These are phyloP conservation scores for Seriola aureovittata DNA, from an alignment of 2,113 vertebrate species.

Conservation along the genomic window DNA sequence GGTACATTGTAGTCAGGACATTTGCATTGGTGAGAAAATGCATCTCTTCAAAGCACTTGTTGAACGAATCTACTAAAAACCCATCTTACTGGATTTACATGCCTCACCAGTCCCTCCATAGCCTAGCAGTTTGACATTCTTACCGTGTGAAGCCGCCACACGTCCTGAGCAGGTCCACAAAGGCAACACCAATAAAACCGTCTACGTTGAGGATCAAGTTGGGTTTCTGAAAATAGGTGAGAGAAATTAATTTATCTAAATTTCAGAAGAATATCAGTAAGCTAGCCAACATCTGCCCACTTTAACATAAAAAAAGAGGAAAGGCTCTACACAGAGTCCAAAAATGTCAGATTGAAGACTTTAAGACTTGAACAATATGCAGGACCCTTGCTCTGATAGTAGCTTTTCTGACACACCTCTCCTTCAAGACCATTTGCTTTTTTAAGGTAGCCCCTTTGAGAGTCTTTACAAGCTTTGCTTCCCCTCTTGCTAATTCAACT, in stretches of 20 bases:
- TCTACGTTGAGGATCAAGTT: conserved; percentile 99
- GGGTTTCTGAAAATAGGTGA: conserved; percentile 88
- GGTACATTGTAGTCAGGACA: no score
- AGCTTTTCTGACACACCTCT: neutral
- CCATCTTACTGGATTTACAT: neutral
- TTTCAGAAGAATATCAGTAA: neutral
- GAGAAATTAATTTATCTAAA: neutral
- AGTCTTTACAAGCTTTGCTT: neutral
- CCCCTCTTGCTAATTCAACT: neutral
- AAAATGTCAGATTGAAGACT: neutral
- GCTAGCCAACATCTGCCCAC: neutral
- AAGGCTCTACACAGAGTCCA: neutral
- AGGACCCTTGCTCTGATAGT: neutral
- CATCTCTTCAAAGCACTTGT: neutral
- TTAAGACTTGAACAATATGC: no score
- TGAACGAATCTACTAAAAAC: neutral
- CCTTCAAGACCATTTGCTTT: neutral
- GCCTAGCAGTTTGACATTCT: neutral
- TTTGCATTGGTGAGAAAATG: neutral
- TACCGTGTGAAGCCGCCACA: conserved; percentile 97
- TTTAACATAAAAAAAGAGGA: neutral
- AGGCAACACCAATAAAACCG: conserved; percentile 94
- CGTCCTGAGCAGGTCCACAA: conserved; percentile 94
- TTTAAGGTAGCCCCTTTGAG: neutral
- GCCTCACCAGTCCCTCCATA: neutral